Base-by-base conservation (phyloP, 2,113 vertebrate genomes). In the Willisornis vidua region DNA sequence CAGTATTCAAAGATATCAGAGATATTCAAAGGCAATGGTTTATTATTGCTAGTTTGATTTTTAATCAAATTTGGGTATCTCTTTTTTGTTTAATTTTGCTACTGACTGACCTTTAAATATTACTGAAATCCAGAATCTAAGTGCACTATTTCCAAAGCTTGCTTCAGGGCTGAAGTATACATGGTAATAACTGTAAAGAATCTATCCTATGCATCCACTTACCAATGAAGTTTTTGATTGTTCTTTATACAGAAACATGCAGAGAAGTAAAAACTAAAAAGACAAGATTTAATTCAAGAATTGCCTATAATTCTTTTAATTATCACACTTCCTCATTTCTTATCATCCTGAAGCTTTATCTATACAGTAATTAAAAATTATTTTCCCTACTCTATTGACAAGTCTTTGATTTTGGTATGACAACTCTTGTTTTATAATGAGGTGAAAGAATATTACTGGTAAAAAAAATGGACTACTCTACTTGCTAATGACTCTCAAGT, bases 391-490 rank as follows among this genome's bases (percentile, higher is more conserved):
- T 91, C 89, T 65, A 41, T 96, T 97, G 91, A 97, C 95, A 98
- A 96, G 94, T 74, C 85, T 97, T 98, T 67, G 67, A 92, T 97
- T 97, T 97, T 96, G 68, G 80, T 93, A 91, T 97, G 97, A 97
- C 96, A 97, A 96, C 81, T 94, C 93, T 79, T 96, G 95, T 97
- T 97, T 97, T 91, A 97, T 96, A 97, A 97, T 96, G 96, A 97
- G 94, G 95, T 95, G 93, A 97, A 97, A 97, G 96, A 89, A 95
- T 94, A 97, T 92, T 94, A 78, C 57, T 96, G 63, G 68, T 94
- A 79, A 81, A 95, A 83, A 72, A 96, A 96, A 96, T 7, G 87
- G 95, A 94, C 94, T 96, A 70, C 46, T 95, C 84, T 95, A 33
- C 89, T 97, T 96, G 94, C 93, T 97, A 96, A 96, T 31, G 58